These are phyloP conservation scores for Acleris laterana DNA, from an alignment of 2,888 invertebrate species.

Conservation along the genomic window DNA sequence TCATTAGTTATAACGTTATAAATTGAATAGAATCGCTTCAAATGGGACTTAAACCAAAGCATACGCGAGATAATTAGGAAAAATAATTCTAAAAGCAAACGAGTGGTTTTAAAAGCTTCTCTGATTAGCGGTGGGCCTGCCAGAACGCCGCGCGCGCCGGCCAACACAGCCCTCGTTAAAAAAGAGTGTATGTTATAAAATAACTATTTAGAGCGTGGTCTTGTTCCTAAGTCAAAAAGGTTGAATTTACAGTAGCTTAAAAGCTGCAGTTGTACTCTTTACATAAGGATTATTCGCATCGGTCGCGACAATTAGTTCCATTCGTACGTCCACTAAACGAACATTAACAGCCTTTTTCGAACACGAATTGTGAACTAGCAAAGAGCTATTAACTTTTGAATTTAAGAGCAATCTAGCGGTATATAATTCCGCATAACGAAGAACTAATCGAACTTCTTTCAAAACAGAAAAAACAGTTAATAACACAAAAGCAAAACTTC, in stretches of 20 bases:
- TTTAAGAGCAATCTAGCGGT: background rate
- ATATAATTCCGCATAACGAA: no score
- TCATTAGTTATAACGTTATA: background rate
- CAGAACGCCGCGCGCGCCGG: constrained; percentile 59
- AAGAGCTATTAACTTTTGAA: constrained; percentile 37
- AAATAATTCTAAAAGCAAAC: constrained; percentile 6
- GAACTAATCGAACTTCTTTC: no score
- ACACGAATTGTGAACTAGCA: constrained; percentile 40
- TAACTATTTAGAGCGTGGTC: no score
- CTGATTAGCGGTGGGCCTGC: constrained; percentile 73
- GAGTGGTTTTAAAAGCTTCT: constrained; percentile 52
- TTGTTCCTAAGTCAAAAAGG: no score
- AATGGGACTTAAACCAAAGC: background rate
- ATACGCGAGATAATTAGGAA: background rate
- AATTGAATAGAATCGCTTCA: background rate
- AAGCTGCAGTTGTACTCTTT: no score
- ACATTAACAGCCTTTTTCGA: constrained; percentile 62
- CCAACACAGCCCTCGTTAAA: constrained; percentile 51
- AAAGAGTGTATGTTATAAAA: no score
- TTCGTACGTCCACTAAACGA: constrained; percentile 71
- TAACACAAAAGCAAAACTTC: no score
- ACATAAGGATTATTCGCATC: constrained; percentile 50
- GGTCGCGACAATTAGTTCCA: constrained; percentile 79
- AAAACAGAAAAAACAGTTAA: no score
- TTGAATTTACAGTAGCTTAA: no score